These are phyloP conservation scores for Plagodis pulveraria DNA, from an alignment of 2,888 invertebrate genomes.

Conservation along the genomic window DNA sequence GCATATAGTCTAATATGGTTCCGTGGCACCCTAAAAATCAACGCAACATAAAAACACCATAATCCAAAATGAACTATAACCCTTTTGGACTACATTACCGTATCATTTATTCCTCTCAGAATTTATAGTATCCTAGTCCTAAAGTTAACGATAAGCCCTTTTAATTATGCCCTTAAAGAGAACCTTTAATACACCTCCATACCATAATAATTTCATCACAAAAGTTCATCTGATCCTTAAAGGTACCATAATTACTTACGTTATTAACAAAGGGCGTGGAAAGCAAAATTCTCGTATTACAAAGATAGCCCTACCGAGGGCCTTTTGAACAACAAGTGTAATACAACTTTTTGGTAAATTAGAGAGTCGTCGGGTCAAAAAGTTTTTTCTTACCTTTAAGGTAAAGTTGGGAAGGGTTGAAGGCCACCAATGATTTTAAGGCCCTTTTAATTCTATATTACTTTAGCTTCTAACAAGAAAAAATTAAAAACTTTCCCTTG, in stretches of 20 bases:
- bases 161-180: slow-evolving; percentile 19
- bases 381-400: slow-evolving; percentile 34
- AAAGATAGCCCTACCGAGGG: slow-evolving; percentile 34
- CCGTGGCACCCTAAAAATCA: no score
- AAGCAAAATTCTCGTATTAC: slow-evolving; percentile 39
- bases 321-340: slow-evolving; percentile 36
- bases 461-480: no score
- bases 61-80: no score
- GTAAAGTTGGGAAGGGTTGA: slow-evolving; percentile 11
- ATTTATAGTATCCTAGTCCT: slow-evolving; percentile 16
- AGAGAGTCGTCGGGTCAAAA: slow-evolving; percentile 27
- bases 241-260: slow-evolving; percentile 37
- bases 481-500: no score
- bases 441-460: not conserved
- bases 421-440: not conserved
- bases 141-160: slow-evolving; percentile 20
- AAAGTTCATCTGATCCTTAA: slow-evolving; percentile 34
- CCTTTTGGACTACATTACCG: no score
- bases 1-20: no score
- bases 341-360: slow-evolving; percentile 40
- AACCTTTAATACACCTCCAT: slow-evolving; percentile 16
- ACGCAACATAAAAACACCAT: no score
- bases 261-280: slow-evolving; percentile 34
- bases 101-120: not conserved
- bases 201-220: slow-evolving; percentile 24